A percentile compares a stretch with the other conserved stretches of the same genome.
phyloP scores from a whole-genome alignment of 2,888 invertebrate genomes.

The Calliphora vomitoria region DNA sequence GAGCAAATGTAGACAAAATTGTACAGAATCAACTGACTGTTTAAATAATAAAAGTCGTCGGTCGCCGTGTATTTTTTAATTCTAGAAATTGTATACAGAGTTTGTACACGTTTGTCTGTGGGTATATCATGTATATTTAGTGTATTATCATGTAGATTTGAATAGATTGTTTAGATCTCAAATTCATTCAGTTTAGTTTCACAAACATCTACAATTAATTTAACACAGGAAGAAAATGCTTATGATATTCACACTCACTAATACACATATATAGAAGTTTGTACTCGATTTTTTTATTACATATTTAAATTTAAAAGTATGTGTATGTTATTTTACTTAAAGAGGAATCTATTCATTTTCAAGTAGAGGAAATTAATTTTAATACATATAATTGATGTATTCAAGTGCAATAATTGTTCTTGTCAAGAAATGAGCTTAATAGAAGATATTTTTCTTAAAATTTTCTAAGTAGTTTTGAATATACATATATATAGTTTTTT shows the following conservation, averaged over 20 bases:
- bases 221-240: conserved; percentile 69
- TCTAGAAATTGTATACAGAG: conserved; percentile 5
- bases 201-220: conserved; percentile 67
- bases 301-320: conserved; percentile 56
- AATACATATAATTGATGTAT: conserved; percentile 67
- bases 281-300: not conserved
- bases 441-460: conserved; percentile 38
- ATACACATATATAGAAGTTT: conserved; percentile 16
- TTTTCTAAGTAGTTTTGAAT: not conserved
- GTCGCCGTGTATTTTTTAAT: conserved; percentile 33
- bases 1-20: conserved; percentile 31
- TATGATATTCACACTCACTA: conserved; percentile 59
- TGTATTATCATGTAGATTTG: conserved; percentile 67
- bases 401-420: conserved; percentile 60
- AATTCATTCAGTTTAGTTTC: conserved; percentile 61
- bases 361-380: conserved; percentile 64
- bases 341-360: conserved; percentile 51
- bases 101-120: not conserved
- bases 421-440: conserved; percentile 2
- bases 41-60: conserved; percentile 24
- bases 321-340: conserved; percentile 16
- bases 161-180: conserved; percentile 71
- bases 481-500: not conserved
- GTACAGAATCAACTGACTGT: conserved; percentile 5
- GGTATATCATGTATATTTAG: conserved; percentile 17